These are phyloP conservation scores for Silurus lanzhouensis DNA, from an alignment of 2,797 vertebrate genomes.

Conservation along the genomic window DNA sequence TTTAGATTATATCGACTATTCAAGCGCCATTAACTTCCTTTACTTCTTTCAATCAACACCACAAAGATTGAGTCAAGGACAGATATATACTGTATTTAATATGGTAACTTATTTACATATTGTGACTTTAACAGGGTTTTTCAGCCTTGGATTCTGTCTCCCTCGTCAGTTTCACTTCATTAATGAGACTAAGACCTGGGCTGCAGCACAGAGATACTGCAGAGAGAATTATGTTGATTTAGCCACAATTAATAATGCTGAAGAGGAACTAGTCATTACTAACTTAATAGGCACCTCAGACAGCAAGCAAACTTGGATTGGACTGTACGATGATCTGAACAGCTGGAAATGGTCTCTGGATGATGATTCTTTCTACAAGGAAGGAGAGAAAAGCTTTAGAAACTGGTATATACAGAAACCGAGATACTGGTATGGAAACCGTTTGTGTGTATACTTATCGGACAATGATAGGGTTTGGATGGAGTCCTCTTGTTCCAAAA, in stretches of 20 bases:
- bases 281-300: background rate
- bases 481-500: accelerated
- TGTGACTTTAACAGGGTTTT: background rate
- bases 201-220: background rate
- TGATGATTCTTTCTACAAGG: background rate
- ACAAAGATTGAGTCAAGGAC: no score
- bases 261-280: background rate
- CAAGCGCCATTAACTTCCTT: no score
- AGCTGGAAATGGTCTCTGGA: no score
- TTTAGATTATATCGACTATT: no score
- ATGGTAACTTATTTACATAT: background rate
- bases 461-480: background rate
- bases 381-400: background rate
- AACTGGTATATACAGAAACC: background rate
- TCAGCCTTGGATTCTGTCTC: background rate
- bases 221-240: slow-evolving; percentile 4
- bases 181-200: background rate
- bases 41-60: no score
- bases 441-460: background rate
- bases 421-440: background rate
- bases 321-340: background rate
- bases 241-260: background rate
- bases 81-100: no score
- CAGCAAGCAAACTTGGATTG: background rate
- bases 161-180: slow-evolving; percentile 12